These are phyloP conservation scores for Oryctes rhinoceros DNA, from an alignment of 1,140 invertebrate genomes.

Conservation along the genomic window DNA sequence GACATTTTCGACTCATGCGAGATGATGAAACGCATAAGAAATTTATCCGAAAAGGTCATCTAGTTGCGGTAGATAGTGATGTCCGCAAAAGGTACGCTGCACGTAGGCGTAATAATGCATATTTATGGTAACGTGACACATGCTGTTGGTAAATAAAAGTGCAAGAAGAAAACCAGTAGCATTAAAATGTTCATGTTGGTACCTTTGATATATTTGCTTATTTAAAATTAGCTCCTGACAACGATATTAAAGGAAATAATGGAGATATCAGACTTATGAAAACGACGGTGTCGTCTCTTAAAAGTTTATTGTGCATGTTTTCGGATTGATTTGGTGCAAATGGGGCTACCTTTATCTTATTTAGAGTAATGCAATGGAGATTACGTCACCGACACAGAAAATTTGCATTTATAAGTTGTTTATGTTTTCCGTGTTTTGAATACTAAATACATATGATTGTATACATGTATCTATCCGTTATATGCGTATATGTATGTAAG, in stretches of 20 bases:
- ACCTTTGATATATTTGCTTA: background rate
- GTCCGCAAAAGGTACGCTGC: background rate
- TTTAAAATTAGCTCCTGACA: conserved; percentile 14
- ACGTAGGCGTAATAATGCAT: background rate
- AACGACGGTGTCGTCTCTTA: too few relatives aligned
- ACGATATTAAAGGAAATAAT: background rate
- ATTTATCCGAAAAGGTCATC: background rate
- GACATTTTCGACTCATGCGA: background rate
- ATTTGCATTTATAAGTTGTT: too few relatives aligned
- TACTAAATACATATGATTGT: too few relatives aligned
- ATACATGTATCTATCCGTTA: too few relatives aligned
- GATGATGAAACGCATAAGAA: background rate
- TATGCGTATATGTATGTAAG: too few relatives aligned
- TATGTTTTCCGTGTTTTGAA: too few relatives aligned
- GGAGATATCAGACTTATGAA: background rate
- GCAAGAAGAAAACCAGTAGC: conserved; percentile 1
- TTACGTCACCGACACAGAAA: too few relatives aligned
- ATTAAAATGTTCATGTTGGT: background rate
- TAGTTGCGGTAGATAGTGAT: background rate
- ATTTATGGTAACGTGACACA: background rate
- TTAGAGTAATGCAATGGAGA: too few relatives aligned
- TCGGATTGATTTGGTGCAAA: too few relatives aligned
- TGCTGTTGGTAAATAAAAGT: background rate
- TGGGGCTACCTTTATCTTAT: too few relatives aligned
- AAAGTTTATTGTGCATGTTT: too few relatives aligned